These are phyloP conservation scores for Pollenia labialis DNA, from an alignment of 2,888 invertebrate species.

Conservation along the genomic window DNA sequence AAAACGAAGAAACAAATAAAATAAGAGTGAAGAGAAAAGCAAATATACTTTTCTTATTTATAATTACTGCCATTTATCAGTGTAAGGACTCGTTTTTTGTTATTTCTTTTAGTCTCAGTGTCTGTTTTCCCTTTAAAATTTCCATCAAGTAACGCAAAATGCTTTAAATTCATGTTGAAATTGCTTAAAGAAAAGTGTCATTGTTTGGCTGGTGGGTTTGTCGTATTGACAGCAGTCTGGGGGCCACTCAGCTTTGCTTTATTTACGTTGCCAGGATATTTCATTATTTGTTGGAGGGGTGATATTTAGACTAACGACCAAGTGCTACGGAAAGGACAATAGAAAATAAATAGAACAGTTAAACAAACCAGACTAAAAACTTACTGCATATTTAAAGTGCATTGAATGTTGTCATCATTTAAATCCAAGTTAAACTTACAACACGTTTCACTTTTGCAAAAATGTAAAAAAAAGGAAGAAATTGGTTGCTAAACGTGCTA, in stretches of 20 bases:
- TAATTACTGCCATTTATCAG: not conserved
- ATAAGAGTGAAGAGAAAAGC: not conserved
- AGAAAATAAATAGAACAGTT: not conserved
- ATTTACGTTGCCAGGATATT: not conserved
- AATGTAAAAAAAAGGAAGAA: conserved; percentile 1
- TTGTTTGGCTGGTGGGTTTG: not conserved
- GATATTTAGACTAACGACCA: not conserved
- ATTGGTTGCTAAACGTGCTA: conserved; percentile 36
- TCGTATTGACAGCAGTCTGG: not conserved
- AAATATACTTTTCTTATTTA: not conserved
- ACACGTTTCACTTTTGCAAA: conserved; percentile 7
- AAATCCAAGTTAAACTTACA: conserved; percentile 23
- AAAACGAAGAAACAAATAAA: not conserved
- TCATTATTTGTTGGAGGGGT: conserved; percentile 5
- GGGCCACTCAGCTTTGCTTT: conserved; percentile 1
- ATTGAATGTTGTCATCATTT: conserved; percentile 31
- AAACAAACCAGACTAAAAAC: not conserved
- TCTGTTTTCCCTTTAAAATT: conserved; percentile 21
- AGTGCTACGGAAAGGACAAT: not conserved
- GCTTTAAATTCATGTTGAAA: not conserved
- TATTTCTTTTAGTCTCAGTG: not conserved
- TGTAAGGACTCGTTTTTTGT: not conserved
- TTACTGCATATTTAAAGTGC: conserved; percentile 23
- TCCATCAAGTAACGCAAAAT: not conserved
- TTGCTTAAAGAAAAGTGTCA: not conserved